Conservation (phyloP, 2,797 vertebrate genomes). For the Micromesistius poutassou region DNA sequence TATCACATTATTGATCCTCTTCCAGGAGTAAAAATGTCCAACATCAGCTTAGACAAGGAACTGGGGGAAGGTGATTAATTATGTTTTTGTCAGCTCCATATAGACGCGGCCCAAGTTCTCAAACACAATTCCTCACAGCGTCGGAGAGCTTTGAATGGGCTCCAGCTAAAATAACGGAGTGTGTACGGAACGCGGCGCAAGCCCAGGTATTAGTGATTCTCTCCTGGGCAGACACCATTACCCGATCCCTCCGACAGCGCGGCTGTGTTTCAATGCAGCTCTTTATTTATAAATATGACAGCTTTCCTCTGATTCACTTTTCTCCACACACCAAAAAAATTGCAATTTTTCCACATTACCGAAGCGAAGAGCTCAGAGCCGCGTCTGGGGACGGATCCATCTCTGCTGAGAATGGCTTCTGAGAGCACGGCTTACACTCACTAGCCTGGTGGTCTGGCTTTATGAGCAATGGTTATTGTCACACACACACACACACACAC, state of each 20-base stretch:
- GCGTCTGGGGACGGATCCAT: conserved; percentile 46
- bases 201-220: neutral
- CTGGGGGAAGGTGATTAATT: conserved; percentile 31
- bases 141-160: neutral
- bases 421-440: conserved; percentile 76
- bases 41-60: conserved; percentile 28
- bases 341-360: conserved; percentile 15
- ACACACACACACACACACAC: conserved; percentile 38
- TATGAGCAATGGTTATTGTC: conserved; percentile 72
- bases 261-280: neutral
- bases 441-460: conserved; percentile 77
- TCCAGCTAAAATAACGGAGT: neutral
- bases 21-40: conserved; percentile 47
- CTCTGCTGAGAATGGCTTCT: conserved; percentile 68
- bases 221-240: neutral
- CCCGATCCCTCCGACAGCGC: neutral
- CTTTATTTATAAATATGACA: conserved; percentile 11
- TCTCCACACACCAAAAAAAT: neutral
- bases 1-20: conserved; percentile 32
- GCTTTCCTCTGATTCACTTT: conserved; percentile 13
- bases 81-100: conserved; percentile 14
- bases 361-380: neutral
- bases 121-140: neutral
- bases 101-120: neutral
- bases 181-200: neutral